Percentiles rank a stretch among this genome's conserved stretches.
These are phyloP conservation scores for Pseudolaguvia tuberculata DNA, from an alignment of 2,113 vertebrate species.

Conservation along the genomic window DNA sequence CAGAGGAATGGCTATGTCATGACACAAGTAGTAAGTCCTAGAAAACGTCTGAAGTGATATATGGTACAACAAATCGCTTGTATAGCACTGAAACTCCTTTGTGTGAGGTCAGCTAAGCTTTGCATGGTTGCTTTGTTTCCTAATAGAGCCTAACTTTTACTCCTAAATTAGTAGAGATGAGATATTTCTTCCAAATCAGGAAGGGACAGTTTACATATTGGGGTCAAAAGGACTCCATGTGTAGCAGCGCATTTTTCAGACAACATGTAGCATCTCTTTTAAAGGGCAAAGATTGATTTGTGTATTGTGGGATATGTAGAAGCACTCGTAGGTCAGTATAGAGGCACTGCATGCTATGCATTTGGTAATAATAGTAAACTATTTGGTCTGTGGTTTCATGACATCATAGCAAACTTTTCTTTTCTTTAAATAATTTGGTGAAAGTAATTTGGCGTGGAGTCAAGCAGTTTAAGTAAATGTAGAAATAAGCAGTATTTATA, in stretches of 20 bases:
- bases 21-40: conserved; percentile 61
- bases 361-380: conserved; percentile 28
- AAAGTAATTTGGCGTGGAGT: background rate
- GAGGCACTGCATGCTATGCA: conserved; percentile 17
- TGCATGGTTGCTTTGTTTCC: conserved; percentile 15
- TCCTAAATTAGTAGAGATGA: conserved; percentile 4
- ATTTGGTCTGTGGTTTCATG: conserved; percentile 18
- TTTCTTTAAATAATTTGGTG: too few species aligned
- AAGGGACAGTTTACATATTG: conserved; percentile 15
- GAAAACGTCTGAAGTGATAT: conserved; percentile 47
- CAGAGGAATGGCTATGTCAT: conserved; percentile 70
- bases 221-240: conserved; percentile 18
- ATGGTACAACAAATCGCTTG: conserved; percentile 17
- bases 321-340: conserved; percentile 35
- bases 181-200: conserved; percentile 26
- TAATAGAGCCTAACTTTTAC: conserved; percentile 4
- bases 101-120: background rate
- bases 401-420: background rate
- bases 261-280: conserved; percentile 37
- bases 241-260: conserved; percentile 24
- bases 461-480: background rate
- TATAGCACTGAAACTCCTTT: conserved; percentile 19
- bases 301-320: conserved; percentile 42
- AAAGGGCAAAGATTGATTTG: conserved; percentile 42
- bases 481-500: background rate